Conservation (phyloP, 2,888 invertebrate genomes). For the Oscheius sp. region DNA sequence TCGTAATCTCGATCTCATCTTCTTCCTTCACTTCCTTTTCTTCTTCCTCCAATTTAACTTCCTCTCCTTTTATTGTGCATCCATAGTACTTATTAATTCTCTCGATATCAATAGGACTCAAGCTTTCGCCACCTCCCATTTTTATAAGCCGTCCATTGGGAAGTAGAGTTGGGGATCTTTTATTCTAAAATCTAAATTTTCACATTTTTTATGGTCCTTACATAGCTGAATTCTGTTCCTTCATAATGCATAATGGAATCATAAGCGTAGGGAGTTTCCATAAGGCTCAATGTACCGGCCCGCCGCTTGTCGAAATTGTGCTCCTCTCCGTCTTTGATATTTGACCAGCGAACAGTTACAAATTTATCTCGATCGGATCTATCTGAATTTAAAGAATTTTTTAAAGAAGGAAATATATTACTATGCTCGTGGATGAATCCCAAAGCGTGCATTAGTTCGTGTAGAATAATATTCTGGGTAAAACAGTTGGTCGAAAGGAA, state of each 20-base stretch:
- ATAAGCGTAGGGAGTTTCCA: conserved; percentile 15
- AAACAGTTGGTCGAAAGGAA: conserved; percentile 2
- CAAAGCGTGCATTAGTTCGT: conserved; percentile 26
- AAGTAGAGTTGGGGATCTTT: background rate
- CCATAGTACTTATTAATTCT: conserved; percentile 19
- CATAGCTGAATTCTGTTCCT: conserved; percentile 8
- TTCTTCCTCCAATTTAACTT: background rate
- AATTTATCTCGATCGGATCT: conserved; percentile 16
- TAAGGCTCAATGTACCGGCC: background rate
- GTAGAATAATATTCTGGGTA: conserved; percentile 12
- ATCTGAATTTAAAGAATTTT: conserved; percentile 8
- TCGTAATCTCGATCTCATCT: background rate
- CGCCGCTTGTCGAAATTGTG: conserved; percentile 22
- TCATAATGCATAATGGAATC: conserved; percentile 30
- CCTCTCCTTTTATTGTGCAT: background rate
- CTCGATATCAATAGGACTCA: conserved; percentile 12
- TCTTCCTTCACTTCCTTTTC: background rate
- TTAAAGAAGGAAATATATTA: background rate
- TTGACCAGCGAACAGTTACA: conserved; percentile 5
- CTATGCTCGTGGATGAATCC: conserved; percentile 30
- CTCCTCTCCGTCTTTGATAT: conserved; percentile 16
- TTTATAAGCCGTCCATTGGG: background rate
- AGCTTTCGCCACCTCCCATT: conserved; percentile 4
- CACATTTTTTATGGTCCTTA: background rate
- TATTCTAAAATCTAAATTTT: background rate